Percentiles rank a stretch among this genome's conserved stretches.
Evolutionary conservation across 2,113 vertebrate genomes (phyloP).

Genomic region (Calidris pugnax): DNA sequence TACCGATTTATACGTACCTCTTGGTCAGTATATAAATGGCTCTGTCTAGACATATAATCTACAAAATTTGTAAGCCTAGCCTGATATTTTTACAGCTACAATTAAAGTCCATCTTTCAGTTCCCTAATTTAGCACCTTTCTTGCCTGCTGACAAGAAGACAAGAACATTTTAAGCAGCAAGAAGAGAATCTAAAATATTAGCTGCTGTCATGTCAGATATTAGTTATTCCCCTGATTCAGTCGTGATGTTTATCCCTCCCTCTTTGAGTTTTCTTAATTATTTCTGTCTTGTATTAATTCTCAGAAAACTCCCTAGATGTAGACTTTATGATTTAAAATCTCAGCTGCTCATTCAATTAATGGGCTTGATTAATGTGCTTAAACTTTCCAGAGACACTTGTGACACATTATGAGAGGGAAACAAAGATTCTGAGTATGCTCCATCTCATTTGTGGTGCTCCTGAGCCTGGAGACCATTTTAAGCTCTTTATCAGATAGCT

Average conservation of each 20-base stretch:
- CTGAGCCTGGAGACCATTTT: neutral
- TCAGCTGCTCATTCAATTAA: conserved; percentile 58
- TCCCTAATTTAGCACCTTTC: conserved; percentile 44
- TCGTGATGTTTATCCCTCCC: conserved; percentile 54
- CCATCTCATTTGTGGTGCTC: neutral
- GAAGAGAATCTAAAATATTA: conserved; percentile 23
- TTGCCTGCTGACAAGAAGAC: conserved; percentile 18
- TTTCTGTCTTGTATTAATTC: conserved; percentile 70
- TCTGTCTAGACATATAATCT: neutral
- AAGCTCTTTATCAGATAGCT: neutral
- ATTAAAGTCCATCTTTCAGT: conserved; percentile 14
- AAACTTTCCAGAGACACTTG: conserved; percentile 50
- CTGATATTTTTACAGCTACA: conserved; percentile 27
- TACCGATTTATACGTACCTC: neutral
- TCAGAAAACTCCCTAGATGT: conserved; percentile 40
- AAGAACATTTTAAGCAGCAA: conserved; percentile 16
- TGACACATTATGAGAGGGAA: conserved; percentile 10
- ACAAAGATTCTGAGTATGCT: neutral
- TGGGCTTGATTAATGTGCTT: conserved; percentile 56
- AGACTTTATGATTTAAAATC: conserved; percentile 48
- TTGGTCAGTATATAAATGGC: neutral
- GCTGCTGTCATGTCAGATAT: conserved; percentile 7
- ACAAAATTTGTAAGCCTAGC: conserved; percentile 13
- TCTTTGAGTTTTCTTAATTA: conserved; percentile 62
- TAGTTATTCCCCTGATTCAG: neutral